Percentiles rank a stretch among this genome's conserved stretches.
phyloP scores from a whole-genome alignment of 1,140 invertebrate genomes.

The Temnothorax longispinosus region DNA sequence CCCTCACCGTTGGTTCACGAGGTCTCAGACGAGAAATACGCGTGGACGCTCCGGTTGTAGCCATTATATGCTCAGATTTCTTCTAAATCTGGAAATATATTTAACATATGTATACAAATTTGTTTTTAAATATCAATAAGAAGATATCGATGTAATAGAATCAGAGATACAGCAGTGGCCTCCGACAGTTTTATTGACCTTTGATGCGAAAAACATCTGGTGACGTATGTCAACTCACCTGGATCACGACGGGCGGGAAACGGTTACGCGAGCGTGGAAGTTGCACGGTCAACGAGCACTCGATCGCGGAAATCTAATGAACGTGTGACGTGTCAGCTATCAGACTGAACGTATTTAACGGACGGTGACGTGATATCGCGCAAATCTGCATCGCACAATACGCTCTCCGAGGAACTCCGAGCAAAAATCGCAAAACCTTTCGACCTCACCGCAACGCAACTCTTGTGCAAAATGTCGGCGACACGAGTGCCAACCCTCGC shows the following conservation, averaged over 20 bases:
- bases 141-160: not conserved
- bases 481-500: not conserved
- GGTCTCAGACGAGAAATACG: not conserved
- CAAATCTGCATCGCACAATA: not conserved
- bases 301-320: not conserved
- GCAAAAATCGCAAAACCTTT: not conserved
- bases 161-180: not conserved
- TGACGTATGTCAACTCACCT: not conserved
- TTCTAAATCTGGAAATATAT: conserved; percentile 19
- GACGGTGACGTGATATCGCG: not conserved
- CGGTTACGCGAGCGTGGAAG: not conserved
- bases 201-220: not conserved
- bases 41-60: not conserved
- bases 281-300: not conserved
- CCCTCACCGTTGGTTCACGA: not conserved
- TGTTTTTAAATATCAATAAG: not conserved
- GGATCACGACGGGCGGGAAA: not conserved
- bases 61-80: not conserved
- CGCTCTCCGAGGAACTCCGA: not conserved
- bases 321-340: not conserved
- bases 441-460: not conserved
- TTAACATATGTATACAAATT: not conserved
- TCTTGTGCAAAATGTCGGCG: not conserved
- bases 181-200: not conserved
- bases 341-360: not conserved